Base-by-base conservation (phyloP, 2,113 vertebrate genomes). In the Gnathonemus longibarbis region DNA sequence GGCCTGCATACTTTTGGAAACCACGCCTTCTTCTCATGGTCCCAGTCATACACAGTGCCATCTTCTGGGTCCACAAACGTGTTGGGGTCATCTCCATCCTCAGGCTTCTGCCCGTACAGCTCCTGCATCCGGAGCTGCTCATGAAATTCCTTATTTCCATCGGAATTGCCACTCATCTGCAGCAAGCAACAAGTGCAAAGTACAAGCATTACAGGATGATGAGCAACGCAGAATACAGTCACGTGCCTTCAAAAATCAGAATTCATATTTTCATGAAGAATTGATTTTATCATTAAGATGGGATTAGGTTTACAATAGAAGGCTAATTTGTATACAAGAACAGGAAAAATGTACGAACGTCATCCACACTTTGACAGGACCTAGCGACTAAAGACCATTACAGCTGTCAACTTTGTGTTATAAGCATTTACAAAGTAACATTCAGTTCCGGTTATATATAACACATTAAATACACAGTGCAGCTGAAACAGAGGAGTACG, bases 21-120 rank as follows among this genome's bases (percentile, higher is more conserved):
- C 98, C 98, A 99, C 89, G 98, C 98, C 89, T 97, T 98, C 95
- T 97, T 99, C 39, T 98, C 97, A 8, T 95, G 94, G 93, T 99
- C 98, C 98, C 98, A 98, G 94, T 99, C 97, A 56, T 98, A 98
- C 15, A 96, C 96, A 0, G 97, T 97, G 50, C 98, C 98, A 3
- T 97, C 96, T 17, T 96, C 93, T 3, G 96, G 96, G 92, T 99
- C 97, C 2, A 94, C 96, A 45, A 95, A 97, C 2, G 96, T 97
- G 90, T 92, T 92, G 0, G 96, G 93, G 90, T 97, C 96, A 0
- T 93, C 94, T 5, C 92, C 93, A 3, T 89, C 93, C 0, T 84
- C 93, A 0, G 91, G 91, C n/a, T 91, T 93, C 89, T 95, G 94
- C 3, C 94, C 95, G 13, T 96, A 97, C 85, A 97, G 96, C 91